phyloP scores from a whole-genome alignment of 2,113 vertebrate species.

The Herpetotheres cachinnans region DNA sequence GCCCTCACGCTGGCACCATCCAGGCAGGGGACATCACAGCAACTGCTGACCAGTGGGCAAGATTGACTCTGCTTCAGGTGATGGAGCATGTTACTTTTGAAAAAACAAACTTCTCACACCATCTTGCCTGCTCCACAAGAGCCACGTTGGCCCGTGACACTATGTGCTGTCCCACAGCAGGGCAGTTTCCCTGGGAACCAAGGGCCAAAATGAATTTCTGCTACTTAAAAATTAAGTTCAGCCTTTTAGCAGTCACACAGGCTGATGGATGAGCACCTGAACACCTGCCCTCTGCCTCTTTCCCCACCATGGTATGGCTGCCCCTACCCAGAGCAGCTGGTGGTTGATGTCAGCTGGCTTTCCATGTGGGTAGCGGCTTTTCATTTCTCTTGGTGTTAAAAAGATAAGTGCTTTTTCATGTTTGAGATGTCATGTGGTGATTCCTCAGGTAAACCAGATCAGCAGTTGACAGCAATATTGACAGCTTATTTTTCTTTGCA shows the following conservation, averaged over 20 bases:
- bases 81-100: neutral
- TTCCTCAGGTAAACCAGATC: neutral
- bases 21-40: neutral
- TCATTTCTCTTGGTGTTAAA: neutral
- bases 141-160: fast-evolving
- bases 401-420: neutral
- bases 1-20: neutral
- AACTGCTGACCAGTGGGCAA: neutral
- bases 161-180: neutral
- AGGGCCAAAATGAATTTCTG: neutral
- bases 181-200: neutral
- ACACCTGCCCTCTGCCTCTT: neutral
- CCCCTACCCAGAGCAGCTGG: neutral
- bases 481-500: neutral
- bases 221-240: neutral
- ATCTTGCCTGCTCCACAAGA: neutral
- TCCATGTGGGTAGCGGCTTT: neutral
- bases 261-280: neutral
- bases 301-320: fast-evolving
- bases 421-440: neutral
- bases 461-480: neutral
- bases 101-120: neutral
- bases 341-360: fast-evolving
- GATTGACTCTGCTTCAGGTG: neutral
- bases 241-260: neutral